Evolutionary conservation across 2,797 vertebrate species (phyloP).

Genomic region (Rousettus madagascariensis): DNA sequence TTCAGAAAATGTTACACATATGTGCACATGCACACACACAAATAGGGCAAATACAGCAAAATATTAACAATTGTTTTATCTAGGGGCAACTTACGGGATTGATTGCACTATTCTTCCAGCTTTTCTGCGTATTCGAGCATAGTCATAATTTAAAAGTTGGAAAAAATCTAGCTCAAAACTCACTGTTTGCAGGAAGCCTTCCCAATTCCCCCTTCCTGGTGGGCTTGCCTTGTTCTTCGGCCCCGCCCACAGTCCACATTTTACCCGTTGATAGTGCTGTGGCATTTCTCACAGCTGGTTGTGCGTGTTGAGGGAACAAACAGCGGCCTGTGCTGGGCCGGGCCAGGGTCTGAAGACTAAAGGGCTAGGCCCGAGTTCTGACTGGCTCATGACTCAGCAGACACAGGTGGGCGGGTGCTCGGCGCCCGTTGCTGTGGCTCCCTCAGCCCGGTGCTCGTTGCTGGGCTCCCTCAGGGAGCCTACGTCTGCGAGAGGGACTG

Average conservation of each 20-base stretch:
- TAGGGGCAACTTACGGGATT: background rate
- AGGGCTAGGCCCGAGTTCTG: background rate
- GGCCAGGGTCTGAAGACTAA: background rate
- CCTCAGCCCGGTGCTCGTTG: background rate
- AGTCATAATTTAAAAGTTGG: background rate
- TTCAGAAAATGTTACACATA: background rate
- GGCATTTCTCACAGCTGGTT: background rate
- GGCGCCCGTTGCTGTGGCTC: no score
- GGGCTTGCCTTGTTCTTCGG: background rate
- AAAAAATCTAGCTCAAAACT: background rate
- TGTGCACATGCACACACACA: no score
- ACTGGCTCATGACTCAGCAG: background rate
- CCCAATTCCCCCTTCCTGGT: fast-evolving
- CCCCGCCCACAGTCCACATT: fast-evolving
- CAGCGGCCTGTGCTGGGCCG: fast-evolving
- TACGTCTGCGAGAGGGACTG: background rate
- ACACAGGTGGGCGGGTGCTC: background rate
- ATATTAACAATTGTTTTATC: background rate
- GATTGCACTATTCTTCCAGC: background rate
- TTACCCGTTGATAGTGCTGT: fast-evolving
- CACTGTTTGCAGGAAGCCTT: background rate
- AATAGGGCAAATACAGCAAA: background rate
- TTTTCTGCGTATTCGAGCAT: background rate
- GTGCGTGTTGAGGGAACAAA: background rate
- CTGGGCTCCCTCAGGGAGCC: background rate